phyloP scores from a whole-genome alignment of 2,797 vertebrate species.

The Pseudochaenichthys georgianus region DNA sequence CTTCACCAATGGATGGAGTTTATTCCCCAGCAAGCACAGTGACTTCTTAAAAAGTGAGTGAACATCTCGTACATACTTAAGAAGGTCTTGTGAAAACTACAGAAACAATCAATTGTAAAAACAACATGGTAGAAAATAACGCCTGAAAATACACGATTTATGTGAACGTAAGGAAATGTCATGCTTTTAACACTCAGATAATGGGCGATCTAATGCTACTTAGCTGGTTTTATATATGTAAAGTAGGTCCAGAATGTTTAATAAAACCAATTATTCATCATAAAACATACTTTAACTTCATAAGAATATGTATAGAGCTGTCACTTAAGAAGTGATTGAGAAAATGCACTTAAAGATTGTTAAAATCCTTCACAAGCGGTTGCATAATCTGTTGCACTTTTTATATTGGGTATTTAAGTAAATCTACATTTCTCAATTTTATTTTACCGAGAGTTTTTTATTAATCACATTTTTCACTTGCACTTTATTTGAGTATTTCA shows the following conservation, averaged over 20 bases:
- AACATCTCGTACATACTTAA: slow-evolving; percentile 9
- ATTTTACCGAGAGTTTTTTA: not conserved
- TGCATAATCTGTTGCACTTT: not conserved
- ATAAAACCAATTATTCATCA: not conserved
- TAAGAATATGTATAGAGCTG: not conserved
- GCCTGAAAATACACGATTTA: not conserved
- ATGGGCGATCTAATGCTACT: not conserved
- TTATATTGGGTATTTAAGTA: not conserved
- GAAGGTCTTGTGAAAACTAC: slow-evolving; percentile 9
- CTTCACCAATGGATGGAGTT: slow-evolving; percentile 94
- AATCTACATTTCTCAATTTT: not conserved
- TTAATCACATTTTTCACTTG: not conserved
- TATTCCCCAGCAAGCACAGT: slow-evolving; percentile 86
- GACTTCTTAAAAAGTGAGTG: slow-evolving; percentile 94
- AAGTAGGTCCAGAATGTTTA: not conserved
- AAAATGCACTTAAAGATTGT: not conserved
- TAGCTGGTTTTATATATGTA: not conserved
- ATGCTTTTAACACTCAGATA: not conserved
- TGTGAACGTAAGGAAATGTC: not conserved
- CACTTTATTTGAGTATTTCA: too few relatives aligned
- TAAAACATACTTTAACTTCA: not conserved
- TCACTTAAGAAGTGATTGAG: too few relatives aligned
- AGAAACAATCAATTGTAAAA: not conserved
- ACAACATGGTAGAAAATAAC: not conserved
- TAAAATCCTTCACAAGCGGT: not conserved